phyloP scores from a whole-genome alignment of 35 echinoderm and acorn worm species.

The Strongylocentrotus purpuratus region DNA sequence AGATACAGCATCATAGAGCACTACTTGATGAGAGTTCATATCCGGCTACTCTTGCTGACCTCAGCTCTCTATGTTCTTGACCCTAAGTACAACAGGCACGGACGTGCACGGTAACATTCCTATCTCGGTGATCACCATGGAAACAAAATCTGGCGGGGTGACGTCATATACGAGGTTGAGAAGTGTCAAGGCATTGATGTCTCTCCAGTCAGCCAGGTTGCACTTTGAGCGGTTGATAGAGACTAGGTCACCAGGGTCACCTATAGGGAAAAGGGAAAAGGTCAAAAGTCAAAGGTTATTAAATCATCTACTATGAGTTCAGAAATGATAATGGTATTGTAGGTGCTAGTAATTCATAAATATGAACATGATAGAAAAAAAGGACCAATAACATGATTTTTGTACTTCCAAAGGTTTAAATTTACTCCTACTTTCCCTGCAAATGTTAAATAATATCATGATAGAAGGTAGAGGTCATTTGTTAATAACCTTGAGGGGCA shows the following conservation, averaged over 20 bases:
- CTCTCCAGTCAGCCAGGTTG: slow-evolving; percentile 79
- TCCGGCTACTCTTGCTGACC: not conserved
- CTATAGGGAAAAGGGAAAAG: slow-evolving; percentile 55
- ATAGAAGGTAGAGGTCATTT: too few relatives aligned
- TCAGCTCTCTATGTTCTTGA: slow-evolving; percentile 92
- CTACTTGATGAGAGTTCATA: too few relatives aligned
- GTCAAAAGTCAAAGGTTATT: not conserved
- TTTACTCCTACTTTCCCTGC: too few relatives aligned
- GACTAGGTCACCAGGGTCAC: slow-evolving; percentile 90
- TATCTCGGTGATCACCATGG: slow-evolving; percentile 97
- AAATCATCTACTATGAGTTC: too few relatives aligned
- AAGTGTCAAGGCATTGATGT: slow-evolving; percentile 74
- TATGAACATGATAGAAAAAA: too few relatives aligned
- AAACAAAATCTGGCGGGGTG: slow-evolving; percentile 89
- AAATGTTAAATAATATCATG: too few relatives aligned
- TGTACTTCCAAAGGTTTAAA: too few relatives aligned
- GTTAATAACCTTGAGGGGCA: too few relatives aligned
- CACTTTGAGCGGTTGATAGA: slow-evolving; percentile 50
- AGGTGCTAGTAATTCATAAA: too few relatives aligned
- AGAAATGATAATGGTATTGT: too few relatives aligned
- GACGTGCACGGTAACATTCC: slow-evolving; percentile 98
- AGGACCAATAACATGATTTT: too few relatives aligned
- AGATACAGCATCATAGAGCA: not conserved
- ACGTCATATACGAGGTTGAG: slow-evolving; percentile 98
- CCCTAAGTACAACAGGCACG: slow-evolving; percentile 90